Evolutionary conservation across 2,888 invertebrate genomes (phyloP), one percentile per base, ranked within the genome.

Genomic region (Hedychridium roseum): DNA sequence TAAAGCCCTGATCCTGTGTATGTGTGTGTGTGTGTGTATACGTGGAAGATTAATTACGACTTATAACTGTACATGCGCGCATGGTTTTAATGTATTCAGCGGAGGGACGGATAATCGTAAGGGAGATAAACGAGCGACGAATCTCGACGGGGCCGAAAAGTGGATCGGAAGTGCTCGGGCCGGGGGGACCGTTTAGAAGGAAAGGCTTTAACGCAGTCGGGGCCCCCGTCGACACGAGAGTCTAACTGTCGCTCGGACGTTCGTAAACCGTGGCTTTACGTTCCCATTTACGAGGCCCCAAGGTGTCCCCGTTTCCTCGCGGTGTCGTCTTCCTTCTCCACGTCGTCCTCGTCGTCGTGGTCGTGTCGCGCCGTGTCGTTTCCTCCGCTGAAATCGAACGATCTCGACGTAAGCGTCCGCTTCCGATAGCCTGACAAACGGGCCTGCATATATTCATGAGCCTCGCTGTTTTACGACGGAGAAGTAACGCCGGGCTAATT

Each of bases 81-180:
- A 7, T 11, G n/a, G 9, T n/a, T 6, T 7, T n/a, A 16, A 7
- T 30, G 12, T 17, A 30, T 31, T 26, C 26, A 20, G 37, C 40
- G 44, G 46, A 41, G n/a, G n/a, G n/a, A n/a, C n/a, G n/a, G n/a
- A n/a, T n/a, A n/a, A n/a, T n/a, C n/a, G n/a, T n/a, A n/a, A n/a
- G n/a, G n/a, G n/a, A n/a, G n/a, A n/a, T n/a, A n/a, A n/a, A n/a
- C n/a, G n/a, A 45, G 43, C 20, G 16, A 35, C 16, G 23, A 12
- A 12, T 16, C 43, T 36, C 38, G 41, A 28, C 32, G 41, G 26
- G 27, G 9, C 27, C 35, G 23, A 43, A 55, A 60, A 60, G 59
- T 60, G 34, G 58, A 58, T 58, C 55, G 59, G 59, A 60, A 59
- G 34, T 34, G 52, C 36, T 42, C 46, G 47, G 36, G 32, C 48